These are phyloP conservation scores for Limnephilus marmoratus DNA, from an alignment of 2,888 invertebrate genomes.

Conservation along the genomic window DNA sequence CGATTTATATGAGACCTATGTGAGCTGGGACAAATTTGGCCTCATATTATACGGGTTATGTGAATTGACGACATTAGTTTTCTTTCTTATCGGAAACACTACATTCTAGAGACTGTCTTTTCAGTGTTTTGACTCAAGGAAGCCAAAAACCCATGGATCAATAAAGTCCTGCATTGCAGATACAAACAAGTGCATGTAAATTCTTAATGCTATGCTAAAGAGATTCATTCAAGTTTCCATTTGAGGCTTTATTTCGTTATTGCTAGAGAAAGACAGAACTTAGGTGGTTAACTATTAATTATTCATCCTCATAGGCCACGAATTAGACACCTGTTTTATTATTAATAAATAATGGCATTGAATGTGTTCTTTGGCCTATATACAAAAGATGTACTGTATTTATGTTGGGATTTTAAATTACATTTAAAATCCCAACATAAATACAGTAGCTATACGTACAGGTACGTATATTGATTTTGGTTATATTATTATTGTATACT, in stretches of 20 bases:
- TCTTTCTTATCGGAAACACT: too few species aligned
- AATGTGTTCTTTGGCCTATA: neutral
- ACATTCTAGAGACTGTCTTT: too few species aligned
- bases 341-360: neutral
- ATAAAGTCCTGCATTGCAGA: neutral
- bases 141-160: neutral
- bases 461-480: too few species aligned
- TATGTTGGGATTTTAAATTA: too few species aligned
- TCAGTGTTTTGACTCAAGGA: too few species aligned
- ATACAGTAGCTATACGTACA: neutral
- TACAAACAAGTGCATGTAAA: neutral
- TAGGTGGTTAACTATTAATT: neutral
- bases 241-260: neutral
- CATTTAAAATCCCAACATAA: neutral
- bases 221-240: neutral
- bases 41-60: too few species aligned
- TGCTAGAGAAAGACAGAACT: neutral
- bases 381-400: too few species aligned
- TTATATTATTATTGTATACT: too few species aligned
- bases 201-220: neutral
- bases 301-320: neutral
- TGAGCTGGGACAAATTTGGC: too few species aligned
- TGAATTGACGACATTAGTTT: too few species aligned
- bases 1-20: too few species aligned
- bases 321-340: neutral